Evolutionary conservation across 1,140 invertebrate species (phyloP).

Genomic region (Temnothorax longispinosus): DNA sequence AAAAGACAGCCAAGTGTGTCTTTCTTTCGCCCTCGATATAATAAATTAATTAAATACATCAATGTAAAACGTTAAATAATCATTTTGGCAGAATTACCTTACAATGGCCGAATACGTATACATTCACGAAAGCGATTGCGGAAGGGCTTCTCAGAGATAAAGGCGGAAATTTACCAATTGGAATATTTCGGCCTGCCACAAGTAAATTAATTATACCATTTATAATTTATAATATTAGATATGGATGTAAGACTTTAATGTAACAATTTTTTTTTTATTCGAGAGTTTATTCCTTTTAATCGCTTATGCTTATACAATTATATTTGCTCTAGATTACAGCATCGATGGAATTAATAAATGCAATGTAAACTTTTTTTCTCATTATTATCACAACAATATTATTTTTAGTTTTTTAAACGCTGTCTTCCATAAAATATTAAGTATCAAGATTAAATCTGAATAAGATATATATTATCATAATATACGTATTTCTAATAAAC

Average conservation of each 20-base stretch:
- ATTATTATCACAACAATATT: no score
- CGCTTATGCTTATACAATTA: no score
- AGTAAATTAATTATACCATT: constrained; percentile 79
- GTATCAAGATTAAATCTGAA: no score
- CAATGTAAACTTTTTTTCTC: no score
- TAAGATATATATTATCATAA: no score
- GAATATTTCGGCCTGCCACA: constrained; percentile 89
- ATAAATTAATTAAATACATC: not conserved
- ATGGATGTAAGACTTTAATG: not conserved
- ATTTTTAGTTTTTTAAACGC: no score
- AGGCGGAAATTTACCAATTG: constrained; percentile 88
- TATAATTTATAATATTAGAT: not conserved
- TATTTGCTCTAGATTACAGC: no score
- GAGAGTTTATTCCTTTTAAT: no score
- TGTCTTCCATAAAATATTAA: no score
- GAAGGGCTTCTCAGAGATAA: constrained; percentile 88
- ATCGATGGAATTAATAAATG: no score
- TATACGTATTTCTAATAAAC: no score
- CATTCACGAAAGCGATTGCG: constrained; percentile 91
- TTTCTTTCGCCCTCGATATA: constrained; percentile 6
- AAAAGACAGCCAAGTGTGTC: constrained; percentile 86
- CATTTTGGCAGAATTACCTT: constrained; percentile 86
- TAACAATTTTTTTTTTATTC: not conserved
- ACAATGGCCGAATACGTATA: constrained; percentile 91
- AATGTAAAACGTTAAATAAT: constrained; percentile 27